Percentiles rank a stretch among this genome's conserved stretches.
Conservation (phyloP, 2,797 vertebrate species). For the Pipistrellus pygmaeus region DNA sequence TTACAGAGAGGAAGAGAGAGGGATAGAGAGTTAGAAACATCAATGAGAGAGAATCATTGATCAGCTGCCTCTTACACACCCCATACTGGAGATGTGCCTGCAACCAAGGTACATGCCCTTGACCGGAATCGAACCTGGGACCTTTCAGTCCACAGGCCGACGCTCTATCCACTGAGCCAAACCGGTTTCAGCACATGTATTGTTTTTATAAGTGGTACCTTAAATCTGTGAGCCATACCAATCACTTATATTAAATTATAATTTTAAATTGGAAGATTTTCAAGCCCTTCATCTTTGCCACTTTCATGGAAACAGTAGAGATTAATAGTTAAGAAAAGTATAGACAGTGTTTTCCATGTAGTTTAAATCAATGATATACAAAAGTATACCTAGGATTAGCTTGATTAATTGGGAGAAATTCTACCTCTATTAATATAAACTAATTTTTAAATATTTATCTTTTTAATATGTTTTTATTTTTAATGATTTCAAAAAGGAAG, state of each 20-base stretch:
- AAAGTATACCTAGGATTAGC: not conserved
- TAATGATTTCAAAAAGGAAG: too few relatives aligned
- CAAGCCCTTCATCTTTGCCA: not conserved
- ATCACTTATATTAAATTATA: conserved; percentile 34
- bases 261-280: conserved; percentile 5
- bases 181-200: not conserved
- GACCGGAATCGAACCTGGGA: too few relatives aligned
- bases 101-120: too few relatives aligned
- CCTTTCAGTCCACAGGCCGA: too few relatives aligned
- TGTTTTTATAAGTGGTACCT: not conserved
- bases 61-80: too few relatives aligned
- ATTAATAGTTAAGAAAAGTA: conserved; percentile 15
- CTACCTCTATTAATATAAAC: not conserved
- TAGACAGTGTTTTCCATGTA: not conserved
- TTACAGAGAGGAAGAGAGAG: too few relatives aligned
- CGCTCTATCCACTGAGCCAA: too few relatives aligned
- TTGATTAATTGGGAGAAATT: conserved; percentile 26
- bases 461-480: too few relatives aligned
- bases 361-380: conserved; percentile 20
- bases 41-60: too few relatives aligned
- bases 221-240: not conserved
- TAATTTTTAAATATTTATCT: too few relatives aligned
- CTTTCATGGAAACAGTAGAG: not conserved
- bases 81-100: too few relatives aligned
- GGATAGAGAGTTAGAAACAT: too few relatives aligned